Conservation (phyloP, 2,113 vertebrate species). For the Paracanthobrama guichenoti region DNA sequence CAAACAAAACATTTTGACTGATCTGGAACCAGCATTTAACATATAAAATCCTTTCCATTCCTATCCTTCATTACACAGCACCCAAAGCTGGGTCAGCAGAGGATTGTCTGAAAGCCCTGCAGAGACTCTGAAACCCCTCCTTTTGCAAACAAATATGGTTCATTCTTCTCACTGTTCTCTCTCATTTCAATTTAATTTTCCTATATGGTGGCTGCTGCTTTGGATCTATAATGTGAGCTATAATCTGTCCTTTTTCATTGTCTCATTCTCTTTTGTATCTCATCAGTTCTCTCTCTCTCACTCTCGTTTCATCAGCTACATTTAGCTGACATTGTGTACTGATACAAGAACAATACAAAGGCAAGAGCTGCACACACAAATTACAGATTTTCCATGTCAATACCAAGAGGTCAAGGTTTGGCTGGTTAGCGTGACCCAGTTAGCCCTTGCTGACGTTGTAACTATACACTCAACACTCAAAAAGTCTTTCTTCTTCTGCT, state of each 20-base stretch:
- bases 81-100: slow-evolving; percentile 32
- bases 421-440: background rate
- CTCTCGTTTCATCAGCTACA: background rate
- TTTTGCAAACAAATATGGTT: background rate
- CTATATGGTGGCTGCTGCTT: background rate
- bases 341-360: slow-evolving; percentile 33
- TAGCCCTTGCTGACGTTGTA: background rate
- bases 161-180: background rate
- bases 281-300: background rate
- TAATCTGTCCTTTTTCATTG: background rate
- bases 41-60: background rate
- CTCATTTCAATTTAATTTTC: slow-evolving; percentile 1
- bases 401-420: background rate
- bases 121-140: slow-evolving; percentile 4
- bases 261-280: background rate
- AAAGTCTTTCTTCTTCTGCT: too few species aligned
- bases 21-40: background rate
- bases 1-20: background rate
- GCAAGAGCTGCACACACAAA: slow-evolving; percentile 17
- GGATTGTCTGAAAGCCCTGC: slow-evolving; percentile 8
- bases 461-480: background rate
- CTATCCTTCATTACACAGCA: slow-evolving; percentile 13
- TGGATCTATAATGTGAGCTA: slow-evolving; percentile 8
- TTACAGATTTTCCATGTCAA: background rate
- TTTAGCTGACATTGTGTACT: background rate